phyloP scores from a whole-genome alignment of 2,797 vertebrate genomes.

The Pangasius krempfi region DNA sequence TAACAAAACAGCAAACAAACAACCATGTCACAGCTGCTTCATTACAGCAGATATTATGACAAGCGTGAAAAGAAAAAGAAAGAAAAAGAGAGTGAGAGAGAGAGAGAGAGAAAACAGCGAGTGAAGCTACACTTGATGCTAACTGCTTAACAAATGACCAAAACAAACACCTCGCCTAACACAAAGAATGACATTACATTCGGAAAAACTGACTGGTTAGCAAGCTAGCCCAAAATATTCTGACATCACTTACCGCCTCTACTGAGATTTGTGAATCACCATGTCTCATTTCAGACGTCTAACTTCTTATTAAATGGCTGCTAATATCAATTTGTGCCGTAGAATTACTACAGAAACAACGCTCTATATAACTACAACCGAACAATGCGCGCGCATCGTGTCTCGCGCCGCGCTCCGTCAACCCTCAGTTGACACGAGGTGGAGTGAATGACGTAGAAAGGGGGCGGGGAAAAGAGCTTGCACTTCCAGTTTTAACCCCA shows the following conservation, averaged over 20 bases:
- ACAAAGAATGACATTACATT: neutral
- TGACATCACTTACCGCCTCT: slow-evolving; percentile 49
- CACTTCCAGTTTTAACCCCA: neutral
- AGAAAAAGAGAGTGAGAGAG: neutral
- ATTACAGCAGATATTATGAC: neutral
- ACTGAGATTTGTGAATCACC: slow-evolving; percentile 6
- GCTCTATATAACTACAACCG: neutral
- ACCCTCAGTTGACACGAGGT: slow-evolving; percentile 64
- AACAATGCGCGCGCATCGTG: slow-evolving; percentile 11
- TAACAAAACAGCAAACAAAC: neutral
- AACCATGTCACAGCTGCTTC: neutral
- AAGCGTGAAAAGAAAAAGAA: neutral
- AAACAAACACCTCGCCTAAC: neutral
- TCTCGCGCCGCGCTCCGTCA: slow-evolving; percentile 48
- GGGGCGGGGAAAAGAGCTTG: slow-evolving; percentile 9
- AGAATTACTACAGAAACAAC: neutral
- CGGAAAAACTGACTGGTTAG: neutral
- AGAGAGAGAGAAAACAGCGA: neutral
- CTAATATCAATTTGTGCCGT: no score
- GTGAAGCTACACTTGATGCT: neutral
- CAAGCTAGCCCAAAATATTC: slow-evolving; percentile 14
- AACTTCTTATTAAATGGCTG: neutral
- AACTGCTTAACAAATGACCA: neutral
- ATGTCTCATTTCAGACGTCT: neutral
- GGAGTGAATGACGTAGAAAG: slow-evolving; percentile 67